These are phyloP conservation scores for Acanthosepion esculentum DNA, from an alignment of 2,888 invertebrate genomes.

Conservation along the genomic window DNA sequence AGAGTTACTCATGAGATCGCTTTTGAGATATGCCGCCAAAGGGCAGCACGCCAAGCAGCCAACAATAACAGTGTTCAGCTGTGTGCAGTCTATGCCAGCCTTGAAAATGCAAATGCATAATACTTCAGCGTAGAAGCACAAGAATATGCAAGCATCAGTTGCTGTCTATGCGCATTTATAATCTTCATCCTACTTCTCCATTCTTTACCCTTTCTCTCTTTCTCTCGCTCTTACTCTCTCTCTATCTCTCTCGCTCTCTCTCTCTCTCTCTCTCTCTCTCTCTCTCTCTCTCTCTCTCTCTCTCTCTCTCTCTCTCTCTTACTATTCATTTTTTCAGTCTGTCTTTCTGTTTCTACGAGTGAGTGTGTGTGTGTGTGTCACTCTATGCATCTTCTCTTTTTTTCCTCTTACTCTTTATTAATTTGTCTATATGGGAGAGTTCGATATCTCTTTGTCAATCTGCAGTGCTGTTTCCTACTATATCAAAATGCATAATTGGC, in stretches of 20 bases:
- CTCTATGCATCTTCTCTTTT: neutral
- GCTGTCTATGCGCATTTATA: neutral
- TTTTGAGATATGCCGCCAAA: slow-evolving; percentile 33
- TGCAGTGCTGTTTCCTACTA: too few relatives aligned
- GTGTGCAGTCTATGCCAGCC: neutral
- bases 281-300: neutral
- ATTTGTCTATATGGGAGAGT: too few relatives aligned
- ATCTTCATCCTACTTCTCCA: too few relatives aligned
- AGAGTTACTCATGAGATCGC: neutral
- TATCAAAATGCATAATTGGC: too few relatives aligned
- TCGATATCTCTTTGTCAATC: too few relatives aligned
- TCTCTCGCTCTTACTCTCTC: neutral
- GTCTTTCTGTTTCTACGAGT: neutral
- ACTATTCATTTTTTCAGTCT: too few relatives aligned
- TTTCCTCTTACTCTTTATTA: neutral
- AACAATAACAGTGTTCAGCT: neutral
- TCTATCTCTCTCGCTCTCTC: neutral
- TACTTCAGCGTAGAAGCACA: neutral
- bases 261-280: neutral
- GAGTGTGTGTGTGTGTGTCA: too few relatives aligned
- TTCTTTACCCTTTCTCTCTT: neutral
- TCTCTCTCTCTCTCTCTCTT: neutral
- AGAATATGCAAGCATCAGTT: neutral
- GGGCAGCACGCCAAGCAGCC: neutral
- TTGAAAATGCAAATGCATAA: neutral